Conservation (phyloP, 2,797 vertebrate genomes). For the Oryzias dopingdopingensis region DNA sequence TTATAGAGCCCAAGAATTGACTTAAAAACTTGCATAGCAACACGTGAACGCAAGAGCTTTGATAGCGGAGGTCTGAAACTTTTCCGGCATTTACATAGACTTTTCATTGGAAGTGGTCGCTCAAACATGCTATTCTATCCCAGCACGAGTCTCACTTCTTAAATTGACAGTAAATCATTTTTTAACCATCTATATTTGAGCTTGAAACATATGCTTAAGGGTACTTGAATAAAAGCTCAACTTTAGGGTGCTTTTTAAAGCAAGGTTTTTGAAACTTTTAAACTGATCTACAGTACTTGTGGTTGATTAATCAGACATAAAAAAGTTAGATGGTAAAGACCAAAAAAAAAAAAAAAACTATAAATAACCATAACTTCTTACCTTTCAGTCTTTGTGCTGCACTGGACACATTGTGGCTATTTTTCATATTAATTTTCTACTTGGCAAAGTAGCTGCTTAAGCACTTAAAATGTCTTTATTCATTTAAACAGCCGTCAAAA, state of each 20-base stretch:
- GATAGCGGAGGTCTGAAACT: no score
- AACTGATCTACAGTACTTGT: conserved; percentile 74
- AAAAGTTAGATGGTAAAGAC: conserved; percentile 39
- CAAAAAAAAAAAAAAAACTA: no score
- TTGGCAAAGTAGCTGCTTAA: conserved; percentile 31
- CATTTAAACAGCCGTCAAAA: conserved; percentile 32
- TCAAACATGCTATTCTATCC: no score
- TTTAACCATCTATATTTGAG: conserved; percentile 44
- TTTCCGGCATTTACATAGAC: no score
- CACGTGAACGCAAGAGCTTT: no score
- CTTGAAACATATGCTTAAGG: conserved; percentile 53
- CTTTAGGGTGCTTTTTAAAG: conserved; percentile 58
- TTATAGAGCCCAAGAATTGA: no score
- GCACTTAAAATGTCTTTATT: conserved; percentile 32
- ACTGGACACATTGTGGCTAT: conserved; percentile 49
- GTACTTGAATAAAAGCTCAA: conserved; percentile 60
- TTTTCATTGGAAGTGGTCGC: no score
- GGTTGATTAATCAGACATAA: conserved; percentile 69
- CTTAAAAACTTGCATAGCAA: no score
- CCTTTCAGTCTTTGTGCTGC: conserved; percentile 15
- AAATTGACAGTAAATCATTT: conserved; percentile 31
- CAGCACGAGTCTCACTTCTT: neutral
- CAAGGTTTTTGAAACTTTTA: conserved; percentile 72
- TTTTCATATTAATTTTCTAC: conserved; percentile 40
- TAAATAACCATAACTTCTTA: no score